Percentiles rank a stretch among this genome's conserved stretches.
These are phyloP conservation scores for Habroteleia sp. DNA, from an alignment of 2,888 invertebrate genomes.

Conservation along the genomic window DNA sequence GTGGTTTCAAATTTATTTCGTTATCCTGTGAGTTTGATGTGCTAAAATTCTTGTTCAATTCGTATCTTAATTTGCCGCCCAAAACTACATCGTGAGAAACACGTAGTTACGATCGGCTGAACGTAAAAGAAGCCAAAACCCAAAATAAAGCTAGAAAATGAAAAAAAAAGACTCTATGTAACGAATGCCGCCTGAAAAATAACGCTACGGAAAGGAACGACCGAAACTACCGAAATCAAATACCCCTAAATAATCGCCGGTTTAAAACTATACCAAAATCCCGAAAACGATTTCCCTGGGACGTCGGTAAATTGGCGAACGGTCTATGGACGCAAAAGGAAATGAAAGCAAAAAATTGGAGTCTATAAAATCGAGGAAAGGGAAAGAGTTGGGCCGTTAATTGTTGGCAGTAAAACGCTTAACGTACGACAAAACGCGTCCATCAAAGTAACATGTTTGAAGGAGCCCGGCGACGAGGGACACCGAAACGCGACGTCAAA, in stretches of 20 bases:
- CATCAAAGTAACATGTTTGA: conserved; percentile 19
- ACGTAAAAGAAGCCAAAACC: conserved; percentile 14
- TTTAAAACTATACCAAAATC: conserved; percentile 28
- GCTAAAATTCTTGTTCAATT: too few species aligned
- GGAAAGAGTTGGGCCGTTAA: conserved; percentile 10
- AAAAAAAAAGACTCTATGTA: conserved; percentile 7
- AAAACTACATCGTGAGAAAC: conserved; percentile 30
- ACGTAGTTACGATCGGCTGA: conserved; percentile 10
- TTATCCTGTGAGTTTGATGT: too few species aligned
- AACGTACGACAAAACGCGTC: conserved; percentile 23
- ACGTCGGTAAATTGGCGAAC: background rate
- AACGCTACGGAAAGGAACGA: conserved; percentile 3
- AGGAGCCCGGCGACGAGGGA: conserved; percentile 6
- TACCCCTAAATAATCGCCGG: conserved; percentile 20
- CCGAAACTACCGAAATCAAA: conserved; percentile 25
- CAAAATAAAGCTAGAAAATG: background rate
- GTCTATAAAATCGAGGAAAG: conserved; percentile 1
- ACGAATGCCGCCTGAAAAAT: conserved; percentile 27
- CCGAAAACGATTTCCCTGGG: conserved; percentile 13
- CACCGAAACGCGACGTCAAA: conserved; percentile 29
- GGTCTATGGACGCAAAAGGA: background rate
- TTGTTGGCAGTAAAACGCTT: conserved; percentile 31
- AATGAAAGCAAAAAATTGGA: conserved; percentile 1
- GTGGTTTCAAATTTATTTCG: too few species aligned
- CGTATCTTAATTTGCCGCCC: background rate